Evolutionary conservation across 1,140 invertebrate genomes (phyloP).

Genomic region (Drosophila kikkawai): DNA sequence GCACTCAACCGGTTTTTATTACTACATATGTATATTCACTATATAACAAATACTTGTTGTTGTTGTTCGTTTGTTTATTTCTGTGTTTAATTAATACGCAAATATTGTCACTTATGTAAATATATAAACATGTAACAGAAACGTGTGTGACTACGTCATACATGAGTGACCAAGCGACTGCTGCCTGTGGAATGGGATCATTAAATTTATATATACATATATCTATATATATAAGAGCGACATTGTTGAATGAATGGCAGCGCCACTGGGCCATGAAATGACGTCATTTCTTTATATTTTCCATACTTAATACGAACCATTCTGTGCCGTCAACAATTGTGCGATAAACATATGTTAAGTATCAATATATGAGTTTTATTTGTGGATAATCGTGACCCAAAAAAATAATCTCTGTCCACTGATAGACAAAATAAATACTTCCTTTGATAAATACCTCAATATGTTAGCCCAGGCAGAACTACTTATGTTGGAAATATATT

Average conservation of each 20-base stretch:
- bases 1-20: conserved; percentile 34
- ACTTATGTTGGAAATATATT: neutral
- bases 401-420: neutral
- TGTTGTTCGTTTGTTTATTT: conserved; percentile 34
- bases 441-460: conserved; percentile 17
- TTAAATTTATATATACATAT: conserved; percentile 13
- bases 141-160: conserved; percentile 44
- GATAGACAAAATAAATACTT: conserved; percentile 8
- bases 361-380: conserved; percentile 26
- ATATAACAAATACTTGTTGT: neutral
- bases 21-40: neutral
- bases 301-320: conserved; percentile 9
- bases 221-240: conserved; percentile 6
- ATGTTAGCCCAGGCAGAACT: neutral
- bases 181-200: conserved; percentile 8
- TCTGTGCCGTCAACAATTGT: conserved; percentile 25
- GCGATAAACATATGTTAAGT: conserved; percentile 49
- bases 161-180: conserved; percentile 8
- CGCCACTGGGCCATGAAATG: conserved; percentile 59
- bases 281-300: conserved; percentile 52
- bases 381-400: conserved; percentile 4
- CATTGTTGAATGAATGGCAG: conserved; percentile 31
- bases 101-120: conserved; percentile 75
- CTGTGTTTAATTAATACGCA: conserved; percentile 69
- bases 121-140: conserved; percentile 49